These are phyloP conservation scores for Lutraria lutraria DNA, from an alignment of 2,888 invertebrate species.

Conservation along the genomic window DNA sequence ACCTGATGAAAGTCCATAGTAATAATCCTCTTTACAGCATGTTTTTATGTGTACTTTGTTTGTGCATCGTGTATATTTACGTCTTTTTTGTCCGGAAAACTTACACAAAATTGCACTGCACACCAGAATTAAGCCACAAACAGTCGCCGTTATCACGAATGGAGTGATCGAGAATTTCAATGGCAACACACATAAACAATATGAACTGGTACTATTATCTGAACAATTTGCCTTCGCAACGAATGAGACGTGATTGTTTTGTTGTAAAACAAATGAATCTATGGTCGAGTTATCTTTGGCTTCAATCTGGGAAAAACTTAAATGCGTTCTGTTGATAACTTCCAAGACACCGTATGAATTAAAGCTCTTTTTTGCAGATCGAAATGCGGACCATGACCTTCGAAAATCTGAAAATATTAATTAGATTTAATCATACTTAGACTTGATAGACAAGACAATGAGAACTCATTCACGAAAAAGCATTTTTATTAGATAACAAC, in stretches of 20 bases:
- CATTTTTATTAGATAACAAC: too few relatives aligned
- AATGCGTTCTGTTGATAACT: conserved; percentile 75
- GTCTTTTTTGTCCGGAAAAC: neutral
- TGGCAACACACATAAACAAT: neutral
- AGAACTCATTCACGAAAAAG: too few relatives aligned
- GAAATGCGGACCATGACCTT: conserved; percentile 77
- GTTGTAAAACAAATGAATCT: conserved; percentile 76
- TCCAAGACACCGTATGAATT: conserved; percentile 67
- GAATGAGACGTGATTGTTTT: conserved; percentile 68
- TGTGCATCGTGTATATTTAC: neutral
- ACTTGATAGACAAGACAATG: too few relatives aligned
- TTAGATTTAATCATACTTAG: neutral
- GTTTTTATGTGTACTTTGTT: too few relatives aligned
- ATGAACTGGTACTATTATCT: neutral
- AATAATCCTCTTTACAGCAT: too few relatives aligned
- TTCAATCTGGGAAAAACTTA: conserved; percentile 74
- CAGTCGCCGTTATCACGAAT: neutral
- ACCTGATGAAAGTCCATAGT: too few relatives aligned
- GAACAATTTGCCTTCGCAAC: conserved; percentile 57
- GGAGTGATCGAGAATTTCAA: neutral
- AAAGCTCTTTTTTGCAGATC: conserved; percentile 14
- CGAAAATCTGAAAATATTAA: conserved; percentile 11
- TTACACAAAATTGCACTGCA: neutral
- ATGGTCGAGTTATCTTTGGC: conserved; percentile 54
- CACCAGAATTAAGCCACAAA: neutral